Base-by-base conservation (phyloP, 2,888 invertebrate species). In the Spicauda simplicius region DNA sequence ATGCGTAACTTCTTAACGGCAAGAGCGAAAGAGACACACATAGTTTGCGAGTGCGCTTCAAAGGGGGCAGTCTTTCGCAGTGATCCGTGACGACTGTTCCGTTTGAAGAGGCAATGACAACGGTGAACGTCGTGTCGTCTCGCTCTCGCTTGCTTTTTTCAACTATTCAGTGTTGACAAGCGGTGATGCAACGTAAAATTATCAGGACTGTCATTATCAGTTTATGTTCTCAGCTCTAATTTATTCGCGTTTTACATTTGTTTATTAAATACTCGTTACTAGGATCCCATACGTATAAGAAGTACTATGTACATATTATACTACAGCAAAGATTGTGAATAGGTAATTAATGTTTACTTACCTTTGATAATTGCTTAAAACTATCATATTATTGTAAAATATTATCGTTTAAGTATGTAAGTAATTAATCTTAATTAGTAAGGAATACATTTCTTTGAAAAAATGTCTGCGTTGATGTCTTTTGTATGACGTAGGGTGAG, bases 41-140 rank as follows among this genome's bases (percentile, higher is more conserved):
- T 73, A 79, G 74, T 84, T 76, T 71, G 76, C 76, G 72, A 69
- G 76, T 74, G 63, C 70, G 73, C 75, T 73, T 69, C 74, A 74
- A 80, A 85, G 89, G 90, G 92, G 92, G 92, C 88, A 77, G 92
- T 85, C 88, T 86, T 86, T 84, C 77, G 83, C 87, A 80, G 79
- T 83, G 86, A 86, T 84, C 85, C 87, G 85, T 91, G 87, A 89
- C 87, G 87, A 83, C 84, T 83, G 87, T 88, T 88, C 85, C 72
- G 73, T 84, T 90, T 85, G 81, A 89, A 90, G 91, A 82, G 77
- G 90, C 82, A 89, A 80, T 86, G 83, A 88, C 84, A 84, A 81
- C 77, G 76, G 79, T 69, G 75, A 64, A 62, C 73, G 67, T 82
- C 70, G 67, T 74, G 81, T 72, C 72, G 85, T 91, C 92, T 85